phyloP scores from a whole-genome alignment of 2,113 vertebrate genomes.

The Actinemys pallida region DNA sequence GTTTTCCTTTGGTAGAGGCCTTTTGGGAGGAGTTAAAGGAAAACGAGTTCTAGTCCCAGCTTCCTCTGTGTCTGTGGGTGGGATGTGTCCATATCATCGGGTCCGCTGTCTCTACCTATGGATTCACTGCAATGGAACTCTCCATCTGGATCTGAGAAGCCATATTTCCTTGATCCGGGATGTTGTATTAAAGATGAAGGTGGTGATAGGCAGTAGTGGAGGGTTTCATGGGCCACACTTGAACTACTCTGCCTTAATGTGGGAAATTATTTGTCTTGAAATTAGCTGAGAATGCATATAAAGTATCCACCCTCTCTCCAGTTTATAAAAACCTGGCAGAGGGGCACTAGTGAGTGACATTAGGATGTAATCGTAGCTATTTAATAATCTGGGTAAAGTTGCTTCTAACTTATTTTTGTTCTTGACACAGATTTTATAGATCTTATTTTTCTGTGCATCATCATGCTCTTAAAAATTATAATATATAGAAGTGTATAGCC shows the following conservation, averaged over 20 bases:
- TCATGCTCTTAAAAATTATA: neutral
- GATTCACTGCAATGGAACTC: neutral
- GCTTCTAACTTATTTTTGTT: neutral
- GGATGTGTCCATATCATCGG: neutral
- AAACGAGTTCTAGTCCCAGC: neutral
- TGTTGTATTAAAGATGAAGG: accelerated
- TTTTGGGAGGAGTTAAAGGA: neutral
- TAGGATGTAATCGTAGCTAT: neutral
- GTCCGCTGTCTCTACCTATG: neutral
- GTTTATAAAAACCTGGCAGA: neutral
- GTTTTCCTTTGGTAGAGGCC: neutral
- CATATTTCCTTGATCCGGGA: neutral
- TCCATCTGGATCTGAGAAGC: neutral
- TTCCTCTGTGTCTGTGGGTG: neutral
- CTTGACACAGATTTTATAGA: neutral
- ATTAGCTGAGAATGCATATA: neutral
- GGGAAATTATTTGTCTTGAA: neutral
- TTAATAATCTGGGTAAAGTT: neutral
- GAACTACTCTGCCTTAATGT: neutral
- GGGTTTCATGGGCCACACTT: neutral
- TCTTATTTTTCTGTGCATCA: neutral
- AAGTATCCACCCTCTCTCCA: neutral
- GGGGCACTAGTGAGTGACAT: neutral
- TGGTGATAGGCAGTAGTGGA: neutral
- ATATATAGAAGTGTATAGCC: neutral